Evolutionary conservation across 1,140 invertebrate genomes (phyloP).

Genomic region (Nixonia krombeini): DNA sequence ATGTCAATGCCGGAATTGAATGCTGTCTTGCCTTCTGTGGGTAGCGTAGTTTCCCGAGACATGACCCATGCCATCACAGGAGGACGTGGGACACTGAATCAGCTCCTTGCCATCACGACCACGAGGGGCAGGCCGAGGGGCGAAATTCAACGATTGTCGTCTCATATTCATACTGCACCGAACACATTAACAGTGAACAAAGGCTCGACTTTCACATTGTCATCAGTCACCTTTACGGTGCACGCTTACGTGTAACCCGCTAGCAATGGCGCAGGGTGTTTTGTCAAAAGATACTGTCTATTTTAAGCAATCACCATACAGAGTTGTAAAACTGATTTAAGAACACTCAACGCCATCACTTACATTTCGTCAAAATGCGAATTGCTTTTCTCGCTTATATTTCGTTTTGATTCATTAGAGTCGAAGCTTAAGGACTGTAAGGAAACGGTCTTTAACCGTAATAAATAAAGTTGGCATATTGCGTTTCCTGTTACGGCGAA

Average conservation of each 20-base stretch:
- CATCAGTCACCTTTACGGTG: constrained; percentile 17
- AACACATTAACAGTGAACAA: constrained; percentile 58
- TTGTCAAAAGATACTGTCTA: too few relatives aligned
- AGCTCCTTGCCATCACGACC: constrained; percentile 79
- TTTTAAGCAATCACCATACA: too few relatives aligned
- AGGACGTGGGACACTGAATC: constrained; percentile 81
- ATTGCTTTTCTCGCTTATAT: too few relatives aligned
- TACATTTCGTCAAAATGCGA: too few relatives aligned
- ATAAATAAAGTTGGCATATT: too few relatives aligned
- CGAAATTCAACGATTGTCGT: constrained; percentile 70
- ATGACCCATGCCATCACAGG: constrained; percentile 83
- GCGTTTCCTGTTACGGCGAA: constrained; percentile 21
- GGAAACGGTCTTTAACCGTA: too few relatives aligned
- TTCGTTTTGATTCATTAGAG: too few relatives aligned
- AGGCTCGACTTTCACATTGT: constrained; percentile 21
- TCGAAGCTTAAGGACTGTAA: too few relatives aligned
- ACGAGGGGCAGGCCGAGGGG: constrained; percentile 66
- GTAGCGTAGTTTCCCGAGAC: constrained; percentile 83
- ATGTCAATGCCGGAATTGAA: constrained; percentile 58
- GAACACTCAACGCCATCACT: too few relatives aligned
- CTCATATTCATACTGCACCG: constrained; percentile 70
- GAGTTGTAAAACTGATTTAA: too few relatives aligned
- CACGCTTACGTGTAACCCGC: background rate
- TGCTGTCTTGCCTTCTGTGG: constrained; percentile 77
- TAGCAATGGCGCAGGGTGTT: background rate